Conservation (phyloP, 2,113 vertebrate genomes). For the Sigmodon hispidus region DNA sequence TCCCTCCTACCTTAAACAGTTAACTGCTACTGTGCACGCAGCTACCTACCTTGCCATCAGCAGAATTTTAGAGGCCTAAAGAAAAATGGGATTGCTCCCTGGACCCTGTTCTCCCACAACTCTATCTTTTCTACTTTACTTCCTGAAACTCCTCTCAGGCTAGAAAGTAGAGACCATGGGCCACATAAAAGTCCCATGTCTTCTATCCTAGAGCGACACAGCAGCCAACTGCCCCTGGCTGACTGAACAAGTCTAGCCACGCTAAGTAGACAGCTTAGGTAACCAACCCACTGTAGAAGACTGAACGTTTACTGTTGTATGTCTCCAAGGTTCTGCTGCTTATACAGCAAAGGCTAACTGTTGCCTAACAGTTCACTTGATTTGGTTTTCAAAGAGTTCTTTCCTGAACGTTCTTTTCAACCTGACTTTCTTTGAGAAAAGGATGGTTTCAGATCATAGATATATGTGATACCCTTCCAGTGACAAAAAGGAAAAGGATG, state of each 20-base stretch:
- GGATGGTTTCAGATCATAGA: background rate
- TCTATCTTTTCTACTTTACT: background rate
- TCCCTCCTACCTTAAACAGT: background rate
- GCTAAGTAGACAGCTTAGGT: background rate
- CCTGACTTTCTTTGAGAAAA: background rate
- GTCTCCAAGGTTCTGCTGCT: constrained; percentile 1
- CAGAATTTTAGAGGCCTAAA: background rate
- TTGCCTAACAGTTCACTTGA: background rate
- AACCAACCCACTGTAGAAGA: background rate
- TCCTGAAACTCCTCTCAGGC: background rate
- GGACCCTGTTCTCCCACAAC: background rate
- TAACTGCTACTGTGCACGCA: background rate
- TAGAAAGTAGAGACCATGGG: background rate
- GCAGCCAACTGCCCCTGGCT: background rate
- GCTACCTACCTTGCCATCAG: background rate
- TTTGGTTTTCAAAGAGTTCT: constrained; percentile 30
- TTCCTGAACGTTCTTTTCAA: constrained; percentile 41
- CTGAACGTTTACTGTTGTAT: background rate
- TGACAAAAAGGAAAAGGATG: background rate
- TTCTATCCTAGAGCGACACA: background rate
- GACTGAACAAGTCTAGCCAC: background rate
- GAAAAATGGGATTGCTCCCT: background rate
- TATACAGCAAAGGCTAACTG: background rate
- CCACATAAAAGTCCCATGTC: background rate
- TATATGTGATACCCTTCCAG: background rate